Evolutionary conservation across 1,140 invertebrate genomes (phyloP), one percentile per base, ranked within the genome.

Genomic region (Telenomus remus): DNA sequence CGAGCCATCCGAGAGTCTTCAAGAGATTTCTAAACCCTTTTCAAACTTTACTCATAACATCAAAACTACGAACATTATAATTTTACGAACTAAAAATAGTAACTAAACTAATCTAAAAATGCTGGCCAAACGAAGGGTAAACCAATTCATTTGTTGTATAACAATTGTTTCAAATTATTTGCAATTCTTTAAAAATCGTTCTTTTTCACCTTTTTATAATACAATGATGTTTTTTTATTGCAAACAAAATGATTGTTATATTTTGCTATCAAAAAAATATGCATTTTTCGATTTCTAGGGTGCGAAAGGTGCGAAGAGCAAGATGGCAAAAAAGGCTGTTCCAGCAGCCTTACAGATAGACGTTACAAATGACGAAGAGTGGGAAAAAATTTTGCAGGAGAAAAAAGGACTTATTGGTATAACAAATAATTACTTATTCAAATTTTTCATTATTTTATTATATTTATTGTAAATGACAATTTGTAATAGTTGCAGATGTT

Each of bases 281-380:
- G 4, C 9, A 43, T 44, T 8, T 61, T 34, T 4, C 27, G 6
- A n/a, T n/a, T 43, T 43, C 4, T n/a, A 84, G 83, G 81, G 81
- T 66, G 80, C 83, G 27, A 57, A 80, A 48, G 80, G 64, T 11
- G 70, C 46, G 0, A 78, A 71, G 14, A 16, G 69, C 0, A 87
- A 82, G 73, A 88, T 87, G 90, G 89, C 86, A 3, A 95, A 95
- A 85, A 95, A 95, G 82, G 92, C 91, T 27, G 90, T 89, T 42
- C 91, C 92, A 51, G 90, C 93, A 27, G 93, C 94, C 71, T 86
- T 96, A 9, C 95, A 96, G 85, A 90, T 91, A 4, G 95, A 96
- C 82, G 89, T 95, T n/a, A 89, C 89, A 68, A 94, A 89, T n/a
- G 94, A 97, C 71, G 95, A 97, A 65, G 96, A 98, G 78, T 97